Evolutionary conservation across 2,797 vertebrate genomes (phyloP).

Genomic region (Balearica regulorum): DNA sequence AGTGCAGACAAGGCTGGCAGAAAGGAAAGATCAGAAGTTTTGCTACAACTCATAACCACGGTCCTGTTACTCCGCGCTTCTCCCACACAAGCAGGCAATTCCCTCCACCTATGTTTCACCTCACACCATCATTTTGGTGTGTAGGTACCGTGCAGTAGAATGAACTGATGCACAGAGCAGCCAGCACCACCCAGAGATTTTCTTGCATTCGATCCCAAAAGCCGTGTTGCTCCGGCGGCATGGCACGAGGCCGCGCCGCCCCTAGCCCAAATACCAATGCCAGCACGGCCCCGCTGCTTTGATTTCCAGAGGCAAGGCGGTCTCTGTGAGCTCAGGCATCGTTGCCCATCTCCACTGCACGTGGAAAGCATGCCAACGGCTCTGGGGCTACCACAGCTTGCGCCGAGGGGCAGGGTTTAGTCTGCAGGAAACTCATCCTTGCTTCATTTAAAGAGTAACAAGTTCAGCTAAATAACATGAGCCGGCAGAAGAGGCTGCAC

Average conservation of each 20-base stretch:
- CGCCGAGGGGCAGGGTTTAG: not conserved
- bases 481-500: not conserved
- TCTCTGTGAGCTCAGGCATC: not conserved
- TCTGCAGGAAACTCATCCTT: not conserved
- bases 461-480: not conserved
- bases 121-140: not conserved
- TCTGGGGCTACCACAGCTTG: not conserved
- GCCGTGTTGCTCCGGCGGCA: not conserved
- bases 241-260: fast-evolving
- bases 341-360: fast-evolving
- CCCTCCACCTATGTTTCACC: not conserved
- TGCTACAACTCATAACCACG: not conserved
- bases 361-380: not conserved
- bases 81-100: not conserved
- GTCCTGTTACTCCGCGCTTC: not conserved
- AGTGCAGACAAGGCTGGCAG: not conserved
- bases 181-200: not conserved
- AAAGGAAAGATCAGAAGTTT: not conserved
- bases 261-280: not conserved
- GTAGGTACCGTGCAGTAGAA: fast-evolving
- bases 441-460: not conserved
- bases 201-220: not conserved
- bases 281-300: not conserved
- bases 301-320: not conserved
- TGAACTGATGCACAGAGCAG: not conserved